Evolutionary conservation across 2,113 vertebrate species (phyloP).

Genomic region (Saguinus midas): DNA sequence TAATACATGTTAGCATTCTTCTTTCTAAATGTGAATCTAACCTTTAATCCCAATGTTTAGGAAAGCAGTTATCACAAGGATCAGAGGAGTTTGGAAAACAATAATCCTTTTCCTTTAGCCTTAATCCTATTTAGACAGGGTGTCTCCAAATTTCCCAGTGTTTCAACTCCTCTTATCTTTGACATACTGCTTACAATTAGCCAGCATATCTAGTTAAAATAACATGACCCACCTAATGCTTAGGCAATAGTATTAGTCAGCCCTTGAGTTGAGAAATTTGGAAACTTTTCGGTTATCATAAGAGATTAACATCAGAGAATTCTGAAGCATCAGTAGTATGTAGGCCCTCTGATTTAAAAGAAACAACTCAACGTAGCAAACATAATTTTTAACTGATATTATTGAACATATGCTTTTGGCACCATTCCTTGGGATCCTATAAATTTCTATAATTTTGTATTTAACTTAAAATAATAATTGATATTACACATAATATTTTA

Average conservation of each 20-base stretch:
- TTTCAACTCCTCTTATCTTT: slow-evolving; percentile 45
- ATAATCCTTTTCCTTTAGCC: slow-evolving; percentile 45
- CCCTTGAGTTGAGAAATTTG: slow-evolving; percentile 62
- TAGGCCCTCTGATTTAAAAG: background rate
- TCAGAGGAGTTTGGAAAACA: slow-evolving; percentile 24
- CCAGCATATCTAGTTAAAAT: slow-evolving; percentile 45
- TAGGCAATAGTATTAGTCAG: slow-evolving; percentile 63
- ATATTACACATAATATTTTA: background rate
- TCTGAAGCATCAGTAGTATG: background rate
- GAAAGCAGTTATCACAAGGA: slow-evolving; percentile 48
- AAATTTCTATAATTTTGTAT: background rate
- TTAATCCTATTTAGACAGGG: slow-evolving; percentile 70
- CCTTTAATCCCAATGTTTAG: slow-evolving; percentile 65
- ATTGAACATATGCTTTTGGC: background rate
- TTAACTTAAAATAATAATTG: background rate
- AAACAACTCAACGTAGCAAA: background rate
- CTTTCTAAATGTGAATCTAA: slow-evolving; percentile 47
- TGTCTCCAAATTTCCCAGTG: slow-evolving; percentile 57
- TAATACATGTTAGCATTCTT: slow-evolving; percentile 58
- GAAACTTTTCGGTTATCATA: slow-evolving; percentile 38
- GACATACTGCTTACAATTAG: slow-evolving; percentile 39
- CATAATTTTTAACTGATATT: background rate
- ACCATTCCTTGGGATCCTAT: background rate
- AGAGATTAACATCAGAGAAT: slow-evolving; percentile 62
- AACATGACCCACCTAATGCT: slow-evolving; percentile 48